A percentile compares a stretch with the other conserved stretches of the same genome.
phyloP scores from a whole-genome alignment of 2,888 invertebrate species.

The Xanthia togata region DNA sequence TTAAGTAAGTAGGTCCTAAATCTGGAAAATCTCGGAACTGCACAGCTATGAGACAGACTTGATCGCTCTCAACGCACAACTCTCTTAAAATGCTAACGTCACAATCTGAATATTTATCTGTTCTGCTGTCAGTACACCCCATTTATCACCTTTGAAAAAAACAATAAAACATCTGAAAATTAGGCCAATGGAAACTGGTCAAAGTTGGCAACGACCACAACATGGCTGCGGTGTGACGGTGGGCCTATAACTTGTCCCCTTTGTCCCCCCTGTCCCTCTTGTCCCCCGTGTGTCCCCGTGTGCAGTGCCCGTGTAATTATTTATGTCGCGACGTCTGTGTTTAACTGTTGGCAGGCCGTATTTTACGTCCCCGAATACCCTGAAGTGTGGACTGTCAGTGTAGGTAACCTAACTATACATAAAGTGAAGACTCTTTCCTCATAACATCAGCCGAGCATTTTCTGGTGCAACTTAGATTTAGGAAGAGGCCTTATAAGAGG shows the following conservation, averaged over 20 bases:
- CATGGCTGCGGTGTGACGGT: slow-evolving; percentile 57
- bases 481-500: neutral
- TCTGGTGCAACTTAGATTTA: neutral
- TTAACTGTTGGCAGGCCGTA: slow-evolving; percentile 63
- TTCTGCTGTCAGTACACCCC: neutral
- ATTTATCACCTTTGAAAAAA: slow-evolving; percentile 19
- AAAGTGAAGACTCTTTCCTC: neutral
- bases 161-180: slow-evolving; percentile 39
- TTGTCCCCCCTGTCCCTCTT: slow-evolving; percentile 49
- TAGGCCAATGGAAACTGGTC: slow-evolving; percentile 42
- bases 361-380: slow-evolving; percentile 39
- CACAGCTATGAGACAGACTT: neutral
- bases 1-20: neutral
- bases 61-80: neutral
- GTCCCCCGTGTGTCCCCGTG: slow-evolving; percentile 65
- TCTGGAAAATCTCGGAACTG: no score
- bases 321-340: slow-evolving; percentile 72
- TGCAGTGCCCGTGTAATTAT: slow-evolving; percentile 80
- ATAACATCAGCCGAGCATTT: neutral
- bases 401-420: slow-evolving; percentile 11
- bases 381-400: slow-evolving; percentile 25
- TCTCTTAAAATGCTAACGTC: neutral
- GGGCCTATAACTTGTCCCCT: slow-evolving; percentile 71
- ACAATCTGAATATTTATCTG: neutral
- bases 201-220: slow-evolving; percentile 56